Evolutionary conservation across 2,797 vertebrate genomes (phyloP).

Genomic region (Podarcis siculus): DNA sequence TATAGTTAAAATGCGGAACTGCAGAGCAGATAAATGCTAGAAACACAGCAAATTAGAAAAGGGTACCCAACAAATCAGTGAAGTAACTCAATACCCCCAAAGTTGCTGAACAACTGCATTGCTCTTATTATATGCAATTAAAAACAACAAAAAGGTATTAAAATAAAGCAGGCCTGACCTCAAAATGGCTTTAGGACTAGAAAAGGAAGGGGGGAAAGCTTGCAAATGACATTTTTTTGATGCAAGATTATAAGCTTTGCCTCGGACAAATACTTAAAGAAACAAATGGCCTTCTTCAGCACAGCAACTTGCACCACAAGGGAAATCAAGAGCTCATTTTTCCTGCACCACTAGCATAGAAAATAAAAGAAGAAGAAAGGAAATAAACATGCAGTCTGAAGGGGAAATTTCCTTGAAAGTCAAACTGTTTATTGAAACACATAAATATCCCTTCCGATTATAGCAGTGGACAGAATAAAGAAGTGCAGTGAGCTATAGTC

Average conservation of each 20-base stretch:
- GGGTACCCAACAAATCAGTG: not conserved
- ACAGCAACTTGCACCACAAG: not conserved
- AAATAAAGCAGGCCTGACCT: not conserved
- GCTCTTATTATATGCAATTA: not conserved
- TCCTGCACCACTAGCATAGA: not conserved
- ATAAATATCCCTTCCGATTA: not conserved
- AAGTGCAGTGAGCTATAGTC: slow-evolving; percentile 18
- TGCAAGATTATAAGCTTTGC: slow-evolving; percentile 35
- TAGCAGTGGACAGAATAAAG: slow-evolving; percentile 11
- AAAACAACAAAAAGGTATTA: not conserved
- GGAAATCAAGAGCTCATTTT: slow-evolving; percentile 6
- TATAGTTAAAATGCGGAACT: slow-evolving; percentile 43
- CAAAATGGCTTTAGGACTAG: slow-evolving; percentile 10
- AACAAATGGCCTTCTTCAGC: slow-evolving; percentile 4
- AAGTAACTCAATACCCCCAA: not conserved
- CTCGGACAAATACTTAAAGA: slow-evolving; percentile 25
- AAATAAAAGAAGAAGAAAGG: not conserved
- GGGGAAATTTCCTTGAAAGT: not conserved
- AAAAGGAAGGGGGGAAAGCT: not conserved
- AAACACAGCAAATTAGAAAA: slow-evolving; percentile 26
- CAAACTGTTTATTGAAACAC: not conserved
- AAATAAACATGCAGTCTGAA: not conserved
- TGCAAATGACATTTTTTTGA: slow-evolving; percentile 24
- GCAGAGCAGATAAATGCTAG: slow-evolving; percentile 21
- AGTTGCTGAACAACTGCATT: not conserved